Evolutionary conservation across 1,140 invertebrate genomes (phyloP), one percentile per base, ranked within the genome.

Genomic region (Drosophila ambigua): DNA sequence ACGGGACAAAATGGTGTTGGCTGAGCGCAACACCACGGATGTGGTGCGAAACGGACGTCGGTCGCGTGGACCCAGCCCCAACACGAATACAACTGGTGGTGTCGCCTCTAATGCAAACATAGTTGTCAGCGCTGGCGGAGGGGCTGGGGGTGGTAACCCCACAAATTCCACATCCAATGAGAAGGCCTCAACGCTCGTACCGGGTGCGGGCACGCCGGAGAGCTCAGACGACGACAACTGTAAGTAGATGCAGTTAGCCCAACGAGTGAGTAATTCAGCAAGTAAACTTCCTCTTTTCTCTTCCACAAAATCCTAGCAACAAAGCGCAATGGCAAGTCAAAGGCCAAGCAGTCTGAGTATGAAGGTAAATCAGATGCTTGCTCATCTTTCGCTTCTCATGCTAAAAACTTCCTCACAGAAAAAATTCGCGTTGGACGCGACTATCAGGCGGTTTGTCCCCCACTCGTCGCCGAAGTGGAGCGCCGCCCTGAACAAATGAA

Each of bases 351-450:
- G 48, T 92, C 90, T 5, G 91, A 92, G 77, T 92, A 92, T 51
- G 91, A 92, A 81, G 91, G 91, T 91, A 53, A 71, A 65, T 63
- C 0, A 7, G 46, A 4, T 15, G 1, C 13, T 6, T 44, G 11
- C n/a, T 48, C 9, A 15, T 20, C 7, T 48, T 24, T 15, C 35
- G 6, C 2, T 2, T 6, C 3, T 13, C 23, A 20, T 13, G 4
- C 28, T 62, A 50, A 52, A 3, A 2, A 8, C 1, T 28, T 52
- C 11, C 24, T 59, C 39, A 16, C 59, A 92, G 96, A 97, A 93
- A 98, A 98, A 92, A 99, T 99, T 91, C 94, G 98, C 82, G 97
- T 99, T 82, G 98, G 98, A 31, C 94, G 96, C 80, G 98, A 98
- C 92, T 99, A 96, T 92, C 98, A 99, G 93, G 97, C 97, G 15